These are phyloP conservation scores for Phyllostomus discolor DNA, from an alignment of 2,113 vertebrate genomes.

Conservation along the genomic window DNA sequence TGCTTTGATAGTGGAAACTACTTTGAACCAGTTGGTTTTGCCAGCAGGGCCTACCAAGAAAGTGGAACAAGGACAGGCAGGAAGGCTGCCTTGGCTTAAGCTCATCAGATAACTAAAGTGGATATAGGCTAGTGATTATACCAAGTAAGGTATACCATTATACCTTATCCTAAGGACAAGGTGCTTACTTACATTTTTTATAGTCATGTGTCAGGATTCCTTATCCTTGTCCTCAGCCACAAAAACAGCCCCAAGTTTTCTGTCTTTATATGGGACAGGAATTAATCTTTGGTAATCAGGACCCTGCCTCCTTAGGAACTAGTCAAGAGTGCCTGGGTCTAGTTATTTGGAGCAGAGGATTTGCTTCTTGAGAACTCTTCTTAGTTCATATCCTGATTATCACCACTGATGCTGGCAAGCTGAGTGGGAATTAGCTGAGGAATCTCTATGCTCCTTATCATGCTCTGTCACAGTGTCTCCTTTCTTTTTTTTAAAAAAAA, in stretches of 20 bases:
- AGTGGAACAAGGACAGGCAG: background rate
- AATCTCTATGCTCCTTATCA: background rate
- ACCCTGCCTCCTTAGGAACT: background rate
- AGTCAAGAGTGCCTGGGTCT: background rate
- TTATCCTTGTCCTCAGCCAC: background rate
- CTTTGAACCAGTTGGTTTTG: background rate
- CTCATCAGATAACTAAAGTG: background rate
- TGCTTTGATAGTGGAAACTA: background rate
- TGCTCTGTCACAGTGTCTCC: background rate
- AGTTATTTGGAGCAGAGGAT: background rate
- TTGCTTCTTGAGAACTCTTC: background rate
- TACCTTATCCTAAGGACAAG: background rate
- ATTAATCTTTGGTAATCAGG: background rate
- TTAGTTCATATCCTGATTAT: background rate
- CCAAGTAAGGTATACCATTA: background rate
- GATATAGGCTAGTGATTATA: background rate
- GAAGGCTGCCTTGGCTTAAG: background rate
- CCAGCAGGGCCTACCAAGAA: background rate
- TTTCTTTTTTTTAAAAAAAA: background rate
- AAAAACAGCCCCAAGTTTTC: background rate
- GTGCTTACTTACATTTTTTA: background rate
- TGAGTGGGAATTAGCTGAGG: background rate
- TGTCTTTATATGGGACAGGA: background rate
- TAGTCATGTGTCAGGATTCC: background rate
- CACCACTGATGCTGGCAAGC: background rate